Evolutionary conservation across 2,888 invertebrate species (phyloP), one percentile per base, ranked within the genome.

Genomic region (Petrophora chlorosata): DNA sequence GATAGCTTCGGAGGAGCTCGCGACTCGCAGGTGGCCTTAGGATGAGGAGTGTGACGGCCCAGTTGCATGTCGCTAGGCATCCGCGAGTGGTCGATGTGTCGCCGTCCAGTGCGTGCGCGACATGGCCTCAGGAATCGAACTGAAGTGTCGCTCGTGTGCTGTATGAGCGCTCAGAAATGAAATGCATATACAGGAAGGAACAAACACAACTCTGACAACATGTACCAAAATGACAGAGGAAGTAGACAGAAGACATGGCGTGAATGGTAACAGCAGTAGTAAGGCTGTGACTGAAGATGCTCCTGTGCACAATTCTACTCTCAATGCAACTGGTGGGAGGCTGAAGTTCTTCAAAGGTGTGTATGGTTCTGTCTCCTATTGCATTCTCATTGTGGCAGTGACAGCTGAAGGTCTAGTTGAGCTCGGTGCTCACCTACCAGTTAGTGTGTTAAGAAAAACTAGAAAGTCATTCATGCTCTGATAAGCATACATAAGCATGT

Each of bases 301-400:
- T 73, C 80, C 85, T 67, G 90, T 89, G 76, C 81, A 76, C 65
- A 82, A 72, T 70, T 74, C 89, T 61, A 70, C 85, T 66, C 73
- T 83, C 73, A 70, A 79, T 70, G 74, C 90, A 58, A 92, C 93
- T 77, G 95, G 95, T 67, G 95, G 95, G 74, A 92, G 95, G 70
- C 92, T 95, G 65, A 95, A 95, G 81, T 95, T 95, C 86, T 95
- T 94, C 81, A 95, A 95, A 92, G 94, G 94, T 94, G 75, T 76
- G 81, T 83, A 51, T 46, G 35, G 5, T 23, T 34, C 12, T 40
- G 26, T 57, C 52, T 59, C 47, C 19, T 43, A 49, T 52, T 54
- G 30, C 50, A 59, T 55, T 53, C 40, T 53, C 44, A 42, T 45
- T 47, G 38, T 10, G 15, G 39, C 38, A 16, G 22, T 28, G 26